Evolutionary conservation across 2,113 vertebrate genomes (phyloP).

Genomic region (Chroicocephalus ridibundus): DNA sequence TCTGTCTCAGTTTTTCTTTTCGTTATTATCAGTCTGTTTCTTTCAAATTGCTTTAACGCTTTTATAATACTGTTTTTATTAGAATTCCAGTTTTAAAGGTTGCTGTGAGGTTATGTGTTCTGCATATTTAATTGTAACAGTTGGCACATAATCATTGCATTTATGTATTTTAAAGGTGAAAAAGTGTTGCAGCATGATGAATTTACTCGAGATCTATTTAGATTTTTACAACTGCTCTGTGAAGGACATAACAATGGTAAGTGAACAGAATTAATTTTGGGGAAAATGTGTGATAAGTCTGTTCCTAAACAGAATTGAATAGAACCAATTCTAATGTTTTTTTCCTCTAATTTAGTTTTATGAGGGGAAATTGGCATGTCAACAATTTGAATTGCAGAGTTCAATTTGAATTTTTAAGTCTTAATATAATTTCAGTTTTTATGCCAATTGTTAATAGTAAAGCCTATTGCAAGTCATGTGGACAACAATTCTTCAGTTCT

Average conservation of each 20-base stretch:
- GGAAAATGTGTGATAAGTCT: neutral
- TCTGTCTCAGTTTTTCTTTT: constrained; percentile 51
- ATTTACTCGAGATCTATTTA: constrained; percentile 95
- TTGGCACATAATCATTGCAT: constrained; percentile 55
- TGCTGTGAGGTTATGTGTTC: constrained; percentile 34
- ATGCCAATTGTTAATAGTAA: neutral
- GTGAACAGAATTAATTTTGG: constrained; percentile 11
- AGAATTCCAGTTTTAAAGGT: constrained; percentile 24
- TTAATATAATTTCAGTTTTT: neutral
- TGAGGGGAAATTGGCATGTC: neutral
- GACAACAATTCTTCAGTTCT: neutral
- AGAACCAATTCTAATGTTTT: neutral
- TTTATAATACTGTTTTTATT: constrained; percentile 28
- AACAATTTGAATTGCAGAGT: neutral
- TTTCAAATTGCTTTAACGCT: constrained; percentile 56
- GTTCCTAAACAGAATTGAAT: neutral
- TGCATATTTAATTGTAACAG: constrained; percentile 6
- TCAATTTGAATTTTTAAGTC: neutral
- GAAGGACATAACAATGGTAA: constrained; percentile 98
- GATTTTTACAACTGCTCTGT: constrained; percentile 97
- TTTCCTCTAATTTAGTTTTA: neutral
- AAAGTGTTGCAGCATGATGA: constrained; percentile 98
- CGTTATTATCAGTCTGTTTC: constrained; percentile 40
- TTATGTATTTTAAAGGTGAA: constrained; percentile 86
- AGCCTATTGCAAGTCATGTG: neutral